These are phyloP conservation scores for Chesias legatella DNA, from an alignment of 2,888 invertebrate species.

Conservation along the genomic window DNA sequence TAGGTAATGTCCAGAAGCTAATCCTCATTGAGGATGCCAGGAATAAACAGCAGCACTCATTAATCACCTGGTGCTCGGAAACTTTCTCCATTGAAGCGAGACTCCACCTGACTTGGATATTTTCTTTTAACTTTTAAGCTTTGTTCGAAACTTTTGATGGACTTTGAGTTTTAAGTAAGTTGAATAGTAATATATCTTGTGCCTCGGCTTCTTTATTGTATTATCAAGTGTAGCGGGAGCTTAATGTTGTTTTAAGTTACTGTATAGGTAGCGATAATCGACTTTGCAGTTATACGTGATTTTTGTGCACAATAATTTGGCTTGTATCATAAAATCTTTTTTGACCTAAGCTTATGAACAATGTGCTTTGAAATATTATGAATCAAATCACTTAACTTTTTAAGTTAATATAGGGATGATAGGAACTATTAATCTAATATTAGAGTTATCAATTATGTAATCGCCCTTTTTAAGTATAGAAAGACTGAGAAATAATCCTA, in stretches of 20 bases:
- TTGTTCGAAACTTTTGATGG: constrained; percentile 76
- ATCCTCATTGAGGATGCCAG: constrained; percentile 64
- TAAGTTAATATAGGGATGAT: too few species aligned
- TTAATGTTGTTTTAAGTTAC: constrained; percentile 35
- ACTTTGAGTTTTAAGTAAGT: constrained; percentile 77
- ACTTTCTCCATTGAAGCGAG: constrained; percentile 71
- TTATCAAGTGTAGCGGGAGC: constrained; percentile 47
- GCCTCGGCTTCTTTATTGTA: constrained; percentile 51
- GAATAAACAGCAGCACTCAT: constrained; percentile 69
- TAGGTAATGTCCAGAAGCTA: constrained; percentile 41
- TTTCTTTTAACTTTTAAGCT: constrained; percentile 80
- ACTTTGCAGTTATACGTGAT: constrained; percentile 6
- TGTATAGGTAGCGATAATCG: constrained; percentile 16
- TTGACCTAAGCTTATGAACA: too few species aligned
- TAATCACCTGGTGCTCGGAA: constrained; percentile 62
- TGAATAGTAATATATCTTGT: constrained; percentile 77
- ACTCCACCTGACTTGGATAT: constrained; percentile 76
- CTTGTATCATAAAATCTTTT: too few species aligned
- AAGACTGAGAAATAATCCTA: too few species aligned
- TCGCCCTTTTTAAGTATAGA: too few species aligned
- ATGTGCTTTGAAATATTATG: too few species aligned
- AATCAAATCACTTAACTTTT: too few species aligned
- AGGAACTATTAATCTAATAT: too few species aligned
- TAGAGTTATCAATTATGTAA: too few species aligned
- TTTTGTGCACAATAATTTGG: not conserved